A percentile compares a stretch with the other conserved stretches of the same genome.
Evolutionary conservation across 2,797 vertebrate species (phyloP).

Genomic region (Malurus splendens): DNA sequence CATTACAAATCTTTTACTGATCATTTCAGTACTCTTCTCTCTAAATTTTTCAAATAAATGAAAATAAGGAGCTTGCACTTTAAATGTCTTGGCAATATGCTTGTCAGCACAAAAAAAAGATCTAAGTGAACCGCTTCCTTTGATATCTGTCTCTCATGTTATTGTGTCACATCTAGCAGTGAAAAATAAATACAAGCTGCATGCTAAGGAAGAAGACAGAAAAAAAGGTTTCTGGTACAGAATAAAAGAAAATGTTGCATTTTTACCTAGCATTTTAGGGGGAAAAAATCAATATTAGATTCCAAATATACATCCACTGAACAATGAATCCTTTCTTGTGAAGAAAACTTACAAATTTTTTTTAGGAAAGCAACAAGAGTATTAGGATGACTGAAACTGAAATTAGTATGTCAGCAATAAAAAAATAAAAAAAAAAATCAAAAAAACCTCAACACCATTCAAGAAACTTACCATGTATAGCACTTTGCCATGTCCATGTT

Average conservation of each 20-base stretch:
- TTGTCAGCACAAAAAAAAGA: conserved; percentile 26
- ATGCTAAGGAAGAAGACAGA: not conserved
- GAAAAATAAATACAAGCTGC: not conserved
- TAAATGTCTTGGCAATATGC: not conserved
- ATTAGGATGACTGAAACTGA: not conserved
- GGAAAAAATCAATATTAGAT: fast-evolving
- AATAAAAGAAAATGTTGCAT: not conserved
- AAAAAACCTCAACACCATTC: fast-evolving
- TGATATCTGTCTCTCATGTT: conserved; percentile 21
- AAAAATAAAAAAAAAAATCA: not conserved
- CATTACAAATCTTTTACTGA: not conserved
- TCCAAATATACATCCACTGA: not conserved
- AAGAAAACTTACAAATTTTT: not conserved
- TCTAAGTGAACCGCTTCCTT: conserved; percentile 43
- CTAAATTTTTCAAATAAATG: not conserved
- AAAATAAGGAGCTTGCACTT: conserved; percentile 2
- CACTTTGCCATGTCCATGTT: not conserved
- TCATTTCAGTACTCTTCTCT: not conserved
- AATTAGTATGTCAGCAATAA: not conserved
- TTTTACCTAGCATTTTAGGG: not conserved
- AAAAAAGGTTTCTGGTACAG: not conserved
- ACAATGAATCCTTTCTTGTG: not conserved
- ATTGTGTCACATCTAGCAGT: not conserved
- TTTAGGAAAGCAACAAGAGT: not conserved
- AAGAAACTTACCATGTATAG: not conserved